Percentiles rank a stretch among this genome's conserved stretches.
phyloP scores from a whole-genome alignment of 2,113 vertebrate species.

The Serilophus lunatus region DNA sequence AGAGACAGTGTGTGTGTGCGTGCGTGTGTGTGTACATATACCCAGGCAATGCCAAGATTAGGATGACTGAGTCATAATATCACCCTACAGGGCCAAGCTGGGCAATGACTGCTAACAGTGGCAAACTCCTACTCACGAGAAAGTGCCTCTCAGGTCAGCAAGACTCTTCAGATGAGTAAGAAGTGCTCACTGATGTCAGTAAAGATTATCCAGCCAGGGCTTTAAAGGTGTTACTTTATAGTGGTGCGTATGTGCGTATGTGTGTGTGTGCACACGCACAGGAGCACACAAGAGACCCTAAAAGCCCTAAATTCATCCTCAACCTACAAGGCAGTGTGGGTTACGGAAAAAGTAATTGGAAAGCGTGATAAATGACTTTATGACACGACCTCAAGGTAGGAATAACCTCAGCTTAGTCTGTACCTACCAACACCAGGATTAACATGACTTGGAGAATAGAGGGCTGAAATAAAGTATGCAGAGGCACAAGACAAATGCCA shows the following conservation, averaged over 20 bases:
- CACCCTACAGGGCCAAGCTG: not conserved
- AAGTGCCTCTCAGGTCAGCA: not conserved
- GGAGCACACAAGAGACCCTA: not conserved
- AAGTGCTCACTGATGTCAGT: not conserved
- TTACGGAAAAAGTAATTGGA: not conserved
- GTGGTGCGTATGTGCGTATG: rapidly evolving
- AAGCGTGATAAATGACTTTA: not conserved
- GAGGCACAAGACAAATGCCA: not conserved
- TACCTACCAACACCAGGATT: not conserved
- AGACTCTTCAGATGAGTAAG: conserved; percentile 24
- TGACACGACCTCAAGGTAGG: not conserved
- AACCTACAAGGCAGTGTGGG: not conserved
- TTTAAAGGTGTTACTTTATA: not conserved
- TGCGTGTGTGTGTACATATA: rapidly evolving
- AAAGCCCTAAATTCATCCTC: not conserved
- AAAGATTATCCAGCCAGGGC: not conserved
- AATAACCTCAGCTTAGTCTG: not conserved
- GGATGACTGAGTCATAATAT: not conserved
- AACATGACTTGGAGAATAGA: not conserved
- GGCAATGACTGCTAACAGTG: not conserved
- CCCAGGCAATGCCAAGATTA: not conserved
- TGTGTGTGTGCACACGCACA: not conserved
- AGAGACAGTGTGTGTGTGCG: not conserved
- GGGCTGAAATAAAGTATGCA: not conserved
- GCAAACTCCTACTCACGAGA: not conserved